Conservation (phyloP, 1,140 invertebrate species). For the Caligus rogercresseyi region DNA sequence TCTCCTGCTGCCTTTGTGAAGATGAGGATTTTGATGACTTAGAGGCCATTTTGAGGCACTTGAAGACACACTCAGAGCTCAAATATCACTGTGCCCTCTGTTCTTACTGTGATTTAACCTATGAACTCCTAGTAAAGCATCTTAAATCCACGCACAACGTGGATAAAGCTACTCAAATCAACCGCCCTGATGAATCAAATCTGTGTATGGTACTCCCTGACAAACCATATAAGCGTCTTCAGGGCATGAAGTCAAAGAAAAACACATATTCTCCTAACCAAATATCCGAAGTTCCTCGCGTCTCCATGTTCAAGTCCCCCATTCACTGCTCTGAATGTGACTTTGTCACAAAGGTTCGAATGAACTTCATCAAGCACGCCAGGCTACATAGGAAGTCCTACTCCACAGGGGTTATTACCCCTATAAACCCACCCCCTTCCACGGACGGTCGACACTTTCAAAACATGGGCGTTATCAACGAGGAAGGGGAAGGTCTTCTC, state of each 20-base stretch:
- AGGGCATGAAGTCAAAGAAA: neutral
- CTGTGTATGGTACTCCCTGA: neutral
- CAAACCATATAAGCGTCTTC: neutral
- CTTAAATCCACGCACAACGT: neutral
- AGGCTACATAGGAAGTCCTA: constrained; percentile 3
- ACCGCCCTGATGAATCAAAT: too few relatives aligned
- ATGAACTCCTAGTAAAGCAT: neutral
- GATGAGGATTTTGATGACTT: neutral
- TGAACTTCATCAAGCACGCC: constrained; percentile 10
- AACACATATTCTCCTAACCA: neutral
- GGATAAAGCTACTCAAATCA: neutral
- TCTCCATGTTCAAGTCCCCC: neutral
- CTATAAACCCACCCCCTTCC: constrained; percentile 2
- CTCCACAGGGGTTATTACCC: neutral
- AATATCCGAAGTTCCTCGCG: neutral
- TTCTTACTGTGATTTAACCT: neutral
- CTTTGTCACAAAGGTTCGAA: constrained; percentile 10
- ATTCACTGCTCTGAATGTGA: constrained; percentile 7
- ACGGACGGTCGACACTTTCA: neutral
- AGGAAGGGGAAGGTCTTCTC: neutral
- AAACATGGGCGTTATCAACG: neutral
- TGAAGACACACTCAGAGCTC: neutral
- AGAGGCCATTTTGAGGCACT: neutral
- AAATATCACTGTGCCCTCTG: neutral
- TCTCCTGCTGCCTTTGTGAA: neutral